A percentile compares a stretch with the other conserved stretches of the same genome.
These are phyloP conservation scores for Pungitius pungitius DNA, from an alignment of 2,113 vertebrate genomes.

Conservation along the genomic window DNA sequence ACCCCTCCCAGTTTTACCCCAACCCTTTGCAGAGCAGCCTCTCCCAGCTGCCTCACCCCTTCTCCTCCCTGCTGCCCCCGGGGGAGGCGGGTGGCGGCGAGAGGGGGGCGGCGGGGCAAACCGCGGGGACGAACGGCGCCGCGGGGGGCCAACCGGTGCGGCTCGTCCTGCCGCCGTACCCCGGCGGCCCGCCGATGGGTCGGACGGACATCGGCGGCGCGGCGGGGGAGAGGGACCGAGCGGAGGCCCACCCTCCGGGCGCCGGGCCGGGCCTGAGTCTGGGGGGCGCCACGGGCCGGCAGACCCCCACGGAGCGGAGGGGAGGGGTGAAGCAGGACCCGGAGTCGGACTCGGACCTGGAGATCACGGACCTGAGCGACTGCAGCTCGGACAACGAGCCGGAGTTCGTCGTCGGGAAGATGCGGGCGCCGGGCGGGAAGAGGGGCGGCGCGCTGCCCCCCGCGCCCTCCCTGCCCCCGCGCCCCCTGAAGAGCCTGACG, in stretches of 20 bases:
- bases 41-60: conserved; percentile 85
- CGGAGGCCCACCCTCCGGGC: conserved; percentile 55
- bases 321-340: conserved; percentile 86
- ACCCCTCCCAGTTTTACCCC: conserved; percentile 90
- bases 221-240: conserved; percentile 70
- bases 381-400: conserved; percentile 91
- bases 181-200: conserved; percentile 70
- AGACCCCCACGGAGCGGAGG: conserved; percentile 81
- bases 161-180: conserved; percentile 75
- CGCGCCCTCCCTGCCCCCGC: conserved; percentile 76
- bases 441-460: conserved; percentile 66
- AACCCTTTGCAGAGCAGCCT: conserved; percentile 85
- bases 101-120: conserved; percentile 70
- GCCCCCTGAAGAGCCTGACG: conserved; percentile 79
- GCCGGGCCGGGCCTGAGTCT: conserved; percentile 70
- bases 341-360: conserved; percentile 89
- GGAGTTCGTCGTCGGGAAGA: conserved; percentile 76
- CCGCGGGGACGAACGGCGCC: conserved; percentile 76
- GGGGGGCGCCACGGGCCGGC: conserved; percentile 66
- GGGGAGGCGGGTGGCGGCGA: conserved; percentile 74
- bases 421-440: conserved; percentile 70
- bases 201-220: conserved; percentile 78
- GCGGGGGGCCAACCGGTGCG: conserved; percentile 71
- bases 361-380: conserved; percentile 92
- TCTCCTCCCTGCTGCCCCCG: conserved; percentile 81